phyloP scores from a whole-genome alignment of 2,113 vertebrate species.

The Corythornis vintsioides region DNA sequence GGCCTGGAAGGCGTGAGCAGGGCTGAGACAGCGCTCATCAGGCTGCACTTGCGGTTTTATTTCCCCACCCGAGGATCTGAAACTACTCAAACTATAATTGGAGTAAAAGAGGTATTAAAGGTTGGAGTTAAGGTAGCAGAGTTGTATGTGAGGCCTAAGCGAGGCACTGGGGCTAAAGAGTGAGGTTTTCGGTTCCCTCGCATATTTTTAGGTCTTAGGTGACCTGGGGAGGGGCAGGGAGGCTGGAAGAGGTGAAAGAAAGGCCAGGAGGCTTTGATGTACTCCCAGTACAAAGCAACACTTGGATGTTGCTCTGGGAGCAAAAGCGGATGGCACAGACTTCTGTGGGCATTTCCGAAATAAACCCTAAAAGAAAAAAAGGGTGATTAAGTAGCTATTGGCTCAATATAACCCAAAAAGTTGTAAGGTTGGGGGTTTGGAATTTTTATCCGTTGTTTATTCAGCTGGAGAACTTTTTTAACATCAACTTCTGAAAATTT shows the following conservation, averaged over 20 bases:
- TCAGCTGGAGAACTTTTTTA: not conserved
- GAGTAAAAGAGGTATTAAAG: not conserved
- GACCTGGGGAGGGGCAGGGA: not conserved
- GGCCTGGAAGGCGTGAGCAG: accelerated
- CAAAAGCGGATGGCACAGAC: not conserved
- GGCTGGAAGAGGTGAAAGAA: not conserved
- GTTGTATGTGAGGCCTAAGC: not conserved
- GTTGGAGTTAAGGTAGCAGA: not conserved
- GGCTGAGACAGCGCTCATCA: not conserved
- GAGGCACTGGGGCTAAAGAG: not conserved
- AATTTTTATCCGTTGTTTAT: not conserved
- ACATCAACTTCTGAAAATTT: not conserved
- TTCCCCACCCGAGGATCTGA: not conserved
- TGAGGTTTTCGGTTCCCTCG: not conserved
- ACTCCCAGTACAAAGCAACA: not conserved
- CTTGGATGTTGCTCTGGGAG: not conserved
- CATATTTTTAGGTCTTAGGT: not conserved
- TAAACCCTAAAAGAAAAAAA: not conserved
- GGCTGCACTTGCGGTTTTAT: not conserved
- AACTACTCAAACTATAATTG: not conserved
- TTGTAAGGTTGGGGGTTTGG: not conserved
- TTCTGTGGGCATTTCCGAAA: slow-evolving; percentile 23
- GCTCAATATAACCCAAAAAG: not conserved
- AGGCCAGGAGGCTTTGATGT: slow-evolving; percentile 19
- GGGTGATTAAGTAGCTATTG: not conserved